phyloP scores from a whole-genome alignment of 2,888 invertebrate species.

The Drosophila austrosaltans region DNA sequence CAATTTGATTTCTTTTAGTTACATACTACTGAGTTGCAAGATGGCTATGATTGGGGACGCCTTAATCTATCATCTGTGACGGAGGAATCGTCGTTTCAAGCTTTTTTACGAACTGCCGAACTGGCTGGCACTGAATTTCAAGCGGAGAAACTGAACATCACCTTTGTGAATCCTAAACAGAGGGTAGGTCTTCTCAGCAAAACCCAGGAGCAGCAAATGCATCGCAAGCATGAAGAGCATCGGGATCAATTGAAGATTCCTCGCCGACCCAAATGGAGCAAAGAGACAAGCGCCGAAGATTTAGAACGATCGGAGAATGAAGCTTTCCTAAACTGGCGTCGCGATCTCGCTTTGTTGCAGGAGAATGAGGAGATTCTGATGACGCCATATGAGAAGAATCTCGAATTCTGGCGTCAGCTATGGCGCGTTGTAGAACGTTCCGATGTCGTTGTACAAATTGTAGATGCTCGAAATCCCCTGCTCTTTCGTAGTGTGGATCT shows the following conservation, averaged over 20 bases:
- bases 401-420: slow-evolving; percentile 99
- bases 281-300: slow-evolving; percentile 90
- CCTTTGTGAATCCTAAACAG: slow-evolving; percentile 87
- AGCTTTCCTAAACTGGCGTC: slow-evolving; percentile 95
- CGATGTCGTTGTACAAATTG: slow-evolving; percentile 95
- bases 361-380: slow-evolving; percentile 92
- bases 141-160: slow-evolving; percentile 94
- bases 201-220: slow-evolving; percentile 85
- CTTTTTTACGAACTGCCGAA: slow-evolving; percentile 97
- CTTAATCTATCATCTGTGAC: slow-evolving; percentile 96
- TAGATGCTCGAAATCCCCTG: slow-evolving; percentile 98
- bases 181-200: slow-evolving; percentile 86
- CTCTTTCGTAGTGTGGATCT: slow-evolving; percentile 96
- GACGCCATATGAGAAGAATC: slow-evolving; percentile 98
- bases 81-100: slow-evolving; percentile 97
- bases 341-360: slow-evolving; percentile 90
- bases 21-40: slow-evolving; percentile 94
- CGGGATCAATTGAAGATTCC: slow-evolving; percentile 90
- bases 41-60: slow-evolving; percentile 96
- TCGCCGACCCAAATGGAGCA: slow-evolving; percentile 92
- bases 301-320: slow-evolving; percentile 91
- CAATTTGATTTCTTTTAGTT: slow-evolving; percentile 81
- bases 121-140: slow-evolving; percentile 97
- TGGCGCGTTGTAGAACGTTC: slow-evolving; percentile 99
- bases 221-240: slow-evolving; percentile 85